Conservation (phyloP, 2,113 vertebrate species). For the Cheilinus undulatus region DNA sequence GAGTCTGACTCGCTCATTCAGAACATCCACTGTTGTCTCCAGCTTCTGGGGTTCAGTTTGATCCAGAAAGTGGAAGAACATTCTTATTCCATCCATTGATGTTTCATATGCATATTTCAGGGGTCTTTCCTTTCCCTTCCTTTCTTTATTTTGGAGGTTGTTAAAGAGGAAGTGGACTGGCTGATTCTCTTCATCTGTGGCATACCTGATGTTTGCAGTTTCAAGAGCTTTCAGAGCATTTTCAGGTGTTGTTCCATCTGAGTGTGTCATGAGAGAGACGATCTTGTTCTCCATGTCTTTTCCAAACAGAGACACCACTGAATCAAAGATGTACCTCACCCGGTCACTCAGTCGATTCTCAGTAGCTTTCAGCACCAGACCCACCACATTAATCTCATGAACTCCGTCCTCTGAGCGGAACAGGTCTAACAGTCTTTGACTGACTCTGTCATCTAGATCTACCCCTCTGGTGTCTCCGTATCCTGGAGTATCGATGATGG, state of each 20-base stretch:
- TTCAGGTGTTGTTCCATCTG: neutral
- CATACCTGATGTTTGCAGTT: conserved; percentile 3
- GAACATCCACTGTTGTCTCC: neutral
- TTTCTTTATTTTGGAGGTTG: neutral
- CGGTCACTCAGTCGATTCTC: conserved; percentile 23
- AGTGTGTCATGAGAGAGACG: conserved; percentile 17
- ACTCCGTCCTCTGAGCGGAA: conserved; percentile 13
- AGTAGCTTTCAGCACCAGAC: conserved; percentile 37
- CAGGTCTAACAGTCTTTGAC: neutral
- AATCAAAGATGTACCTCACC: conserved; percentile 22
- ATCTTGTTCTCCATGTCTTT: conserved; percentile 23
- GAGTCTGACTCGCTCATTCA: neutral
- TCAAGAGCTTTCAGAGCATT: conserved; percentile 11
- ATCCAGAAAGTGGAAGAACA: neutral
- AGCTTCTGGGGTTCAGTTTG: neutral
- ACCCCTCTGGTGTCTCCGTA: neutral
- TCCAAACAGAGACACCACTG: conserved; percentile 29
- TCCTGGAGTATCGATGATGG: conserved; percentile 38
- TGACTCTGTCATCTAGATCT: neutral
- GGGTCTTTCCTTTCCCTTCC: neutral
- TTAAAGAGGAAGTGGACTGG: conserved; percentile 29
- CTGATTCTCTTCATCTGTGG: conserved; percentile 4
- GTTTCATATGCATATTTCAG: neutral
- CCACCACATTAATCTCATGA: conserved; percentile 37
- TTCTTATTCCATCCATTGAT: rapidly evolving